These are phyloP conservation scores for Limosa lapponica DNA, from an alignment of 2,797 vertebrate genomes.

Conservation along the genomic window DNA sequence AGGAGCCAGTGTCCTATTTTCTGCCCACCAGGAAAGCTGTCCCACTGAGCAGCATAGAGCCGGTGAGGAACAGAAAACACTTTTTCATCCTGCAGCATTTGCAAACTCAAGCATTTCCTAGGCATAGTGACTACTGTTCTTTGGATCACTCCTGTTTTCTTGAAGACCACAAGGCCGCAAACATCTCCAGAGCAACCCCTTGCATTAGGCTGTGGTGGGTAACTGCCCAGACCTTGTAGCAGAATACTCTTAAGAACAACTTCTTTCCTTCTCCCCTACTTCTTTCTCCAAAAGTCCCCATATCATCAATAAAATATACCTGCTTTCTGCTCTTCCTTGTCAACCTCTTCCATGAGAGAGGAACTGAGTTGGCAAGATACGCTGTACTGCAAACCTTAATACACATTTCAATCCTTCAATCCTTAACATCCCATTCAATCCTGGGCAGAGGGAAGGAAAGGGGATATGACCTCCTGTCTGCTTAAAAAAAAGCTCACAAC, in stretches of 20 bases:
- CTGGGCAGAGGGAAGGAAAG: background rate
- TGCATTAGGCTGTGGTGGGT: background rate
- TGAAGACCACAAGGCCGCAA: background rate
- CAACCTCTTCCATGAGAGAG: background rate
- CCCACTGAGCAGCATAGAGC: rapidly evolving
- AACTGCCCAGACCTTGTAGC: background rate
- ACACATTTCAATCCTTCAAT: background rate
- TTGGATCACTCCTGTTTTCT: background rate
- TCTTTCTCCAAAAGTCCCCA: background rate
- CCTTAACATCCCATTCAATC: too few species aligned
- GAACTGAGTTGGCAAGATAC: background rate
- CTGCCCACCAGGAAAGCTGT: background rate
- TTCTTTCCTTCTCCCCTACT: background rate
- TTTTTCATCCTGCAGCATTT: background rate
- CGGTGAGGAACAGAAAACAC: background rate
- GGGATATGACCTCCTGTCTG: background rate
- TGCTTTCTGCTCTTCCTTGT: background rate
- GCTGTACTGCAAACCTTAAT: background rate
- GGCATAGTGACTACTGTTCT: background rate
- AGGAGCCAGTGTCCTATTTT: background rate
- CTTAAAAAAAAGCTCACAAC: background rate
- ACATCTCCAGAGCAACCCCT: background rate
- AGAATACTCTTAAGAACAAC: background rate
- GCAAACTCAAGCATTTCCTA: background rate
- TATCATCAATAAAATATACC: background rate